Evolutionary conservation across 2,797 vertebrate species (phyloP), one percentile per base, ranked within the genome.

Genomic region (Loriculus beryllinus): DNA sequence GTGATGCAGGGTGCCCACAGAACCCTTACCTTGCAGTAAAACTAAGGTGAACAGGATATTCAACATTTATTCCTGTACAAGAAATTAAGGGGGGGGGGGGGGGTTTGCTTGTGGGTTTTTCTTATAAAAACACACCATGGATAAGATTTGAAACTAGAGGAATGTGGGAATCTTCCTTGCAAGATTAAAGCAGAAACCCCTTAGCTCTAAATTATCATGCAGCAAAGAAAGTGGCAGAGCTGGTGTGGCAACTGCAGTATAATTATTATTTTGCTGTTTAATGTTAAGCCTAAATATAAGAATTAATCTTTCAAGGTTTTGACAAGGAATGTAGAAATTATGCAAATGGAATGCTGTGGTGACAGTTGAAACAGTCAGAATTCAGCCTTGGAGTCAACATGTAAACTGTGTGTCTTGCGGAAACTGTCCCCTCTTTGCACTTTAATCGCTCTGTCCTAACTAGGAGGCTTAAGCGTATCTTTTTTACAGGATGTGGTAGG

Each of bases 251-350:
- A 10, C 47, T 86, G 35, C 26, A 22, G 21, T 68, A 28, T 92
- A 78, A 80, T 22, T 74, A 39, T 85, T 87, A 56, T 89, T 94
- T 94, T 93, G 47, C 70, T 74, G 10, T 68, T 90, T 86, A 77
- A 69, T 33, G 31, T 88, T 80, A 88, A 89, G 29, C 37, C 45
- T 90, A 82, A 82, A 87, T 1, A 2, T 74, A 81, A 70, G 72
- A 93, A 82, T 67, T 77, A 88, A 42, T 86, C 22, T 81, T 70
- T 79, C 35, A 70, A 51, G 28, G 10, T 72, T 91, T 45, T 87
- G 68, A 60, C 51, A 82, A 45, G 28, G 26, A 88, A 54, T 0
- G 0, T 71, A 69, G 68, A 92, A 84, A 52, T 76, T 71, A 87
- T 51, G 45, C 51, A 93, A 63, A 82, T 64, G 7, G 25, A 35